A percentile compares a stretch with the other conserved stretches of the same genome.
Conservation (phyloP, 2,888 invertebrate species). For the Steinernema scapterisci region DNA sequence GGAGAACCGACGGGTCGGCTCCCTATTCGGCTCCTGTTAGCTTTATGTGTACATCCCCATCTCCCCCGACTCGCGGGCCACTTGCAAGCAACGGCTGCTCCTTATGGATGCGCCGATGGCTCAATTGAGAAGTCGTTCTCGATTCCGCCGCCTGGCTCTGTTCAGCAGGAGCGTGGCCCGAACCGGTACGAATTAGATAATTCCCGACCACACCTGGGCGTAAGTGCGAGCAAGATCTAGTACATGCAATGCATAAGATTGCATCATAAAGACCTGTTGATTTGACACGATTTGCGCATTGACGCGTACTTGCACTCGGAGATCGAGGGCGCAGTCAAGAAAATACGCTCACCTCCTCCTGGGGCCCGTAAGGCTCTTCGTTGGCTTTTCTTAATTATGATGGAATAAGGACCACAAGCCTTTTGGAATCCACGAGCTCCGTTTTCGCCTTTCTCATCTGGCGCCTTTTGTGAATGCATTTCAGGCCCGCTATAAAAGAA, state of each 20-base stretch:
- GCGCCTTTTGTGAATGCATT: conserved; percentile 2
- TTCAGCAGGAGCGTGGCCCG: neutral
- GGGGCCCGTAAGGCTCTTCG: too few species aligned
- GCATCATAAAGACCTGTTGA: conserved; percentile 31
- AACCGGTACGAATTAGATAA: neutral
- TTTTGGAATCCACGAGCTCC: neutral
- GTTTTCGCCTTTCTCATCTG: neutral
- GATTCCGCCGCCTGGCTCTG: neutral
- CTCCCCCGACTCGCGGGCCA: neutral
- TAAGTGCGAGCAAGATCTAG: neutral
- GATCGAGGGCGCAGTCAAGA: neutral
- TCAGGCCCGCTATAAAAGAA: conserved; percentile 1
- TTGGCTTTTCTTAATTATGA: too few species aligned
- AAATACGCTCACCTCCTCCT: too few species aligned
- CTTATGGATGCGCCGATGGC: neutral
- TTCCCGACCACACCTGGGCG: conserved; percentile 17
- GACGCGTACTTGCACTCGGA: neutral
- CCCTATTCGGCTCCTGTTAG: conserved; percentile 9
- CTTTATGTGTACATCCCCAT: conserved; percentile 21
- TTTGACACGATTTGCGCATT: conserved; percentile 16
- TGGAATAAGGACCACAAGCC: neutral
- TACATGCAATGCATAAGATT: neutral
- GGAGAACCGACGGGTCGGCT: conserved; percentile 17
- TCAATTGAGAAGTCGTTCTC: neutral
- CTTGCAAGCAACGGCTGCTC: neutral